phyloP scores from a whole-genome alignment of 2,888 invertebrate species.

The Agrochola circellaris region DNA sequence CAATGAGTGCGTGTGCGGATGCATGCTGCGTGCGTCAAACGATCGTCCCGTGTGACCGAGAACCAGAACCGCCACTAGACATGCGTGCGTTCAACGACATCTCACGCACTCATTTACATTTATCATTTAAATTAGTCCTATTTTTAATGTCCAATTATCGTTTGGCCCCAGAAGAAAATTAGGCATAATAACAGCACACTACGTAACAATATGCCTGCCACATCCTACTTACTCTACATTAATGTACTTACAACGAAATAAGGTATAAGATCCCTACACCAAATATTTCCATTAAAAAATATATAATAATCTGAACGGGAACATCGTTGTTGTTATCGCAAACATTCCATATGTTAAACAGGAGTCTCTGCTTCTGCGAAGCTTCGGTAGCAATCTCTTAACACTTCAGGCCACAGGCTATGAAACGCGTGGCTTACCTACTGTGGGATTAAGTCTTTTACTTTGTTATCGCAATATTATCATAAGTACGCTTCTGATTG shows the following conservation, averaged over 20 bases:
- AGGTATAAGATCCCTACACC: neutral
- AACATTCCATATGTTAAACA: conserved; percentile 1
- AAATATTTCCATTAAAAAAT: neutral
- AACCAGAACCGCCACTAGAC: conserved; percentile 74
- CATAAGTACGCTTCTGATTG: neutral
- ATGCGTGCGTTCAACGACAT: conserved; percentile 66
- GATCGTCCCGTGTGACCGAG: conserved; percentile 81
- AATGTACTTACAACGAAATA: neutral
- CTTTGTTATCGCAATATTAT: neutral
- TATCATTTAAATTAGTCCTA: conserved; percentile 48
- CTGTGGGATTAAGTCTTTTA: neutral
- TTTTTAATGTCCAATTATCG: conserved; percentile 21
- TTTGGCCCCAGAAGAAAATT: conserved; percentile 4
- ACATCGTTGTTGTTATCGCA: neutral
- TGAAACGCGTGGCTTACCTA: neutral
- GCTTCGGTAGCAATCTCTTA: conserved; percentile 1
- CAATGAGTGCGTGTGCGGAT: conserved; percentile 75
- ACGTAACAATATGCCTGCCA: neutral
- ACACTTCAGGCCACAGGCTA: neutral
- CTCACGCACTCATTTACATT: conserved; percentile 59
- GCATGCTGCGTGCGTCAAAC: conserved; percentile 77
- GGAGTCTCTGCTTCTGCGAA: neutral
- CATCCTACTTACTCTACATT: neutral
- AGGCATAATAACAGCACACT: neutral
- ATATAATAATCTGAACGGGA: too few species aligned